A percentile compares a stretch with the other conserved stretches of the same genome.
Evolutionary conservation across 1,140 invertebrate species (phyloP).

Genomic region (Stegodyphus mimosarum): DNA sequence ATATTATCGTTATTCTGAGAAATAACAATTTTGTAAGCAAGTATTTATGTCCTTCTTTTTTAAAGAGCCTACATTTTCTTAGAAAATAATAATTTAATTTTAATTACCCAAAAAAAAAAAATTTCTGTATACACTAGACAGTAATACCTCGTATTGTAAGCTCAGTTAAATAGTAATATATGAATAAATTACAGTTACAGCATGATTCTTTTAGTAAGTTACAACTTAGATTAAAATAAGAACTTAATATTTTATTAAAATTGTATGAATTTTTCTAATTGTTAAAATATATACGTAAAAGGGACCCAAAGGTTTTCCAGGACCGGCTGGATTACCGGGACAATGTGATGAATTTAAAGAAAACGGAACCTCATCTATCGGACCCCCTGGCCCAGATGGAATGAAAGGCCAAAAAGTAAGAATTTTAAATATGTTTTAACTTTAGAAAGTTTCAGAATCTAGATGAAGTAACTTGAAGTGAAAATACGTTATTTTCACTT

Average conservation of each 20-base stretch:
- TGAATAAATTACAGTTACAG: neutral
- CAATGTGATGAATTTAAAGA: slow-evolving; percentile 44
- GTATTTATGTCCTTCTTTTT: no score
- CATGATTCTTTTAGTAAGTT: neutral
- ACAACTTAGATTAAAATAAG: neutral
- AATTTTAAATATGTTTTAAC: neutral
- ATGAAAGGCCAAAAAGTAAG: slow-evolving; percentile 65
- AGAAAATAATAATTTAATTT: no score
- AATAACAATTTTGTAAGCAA: no score
- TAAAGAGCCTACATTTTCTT: no score
- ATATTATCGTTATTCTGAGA: no score
- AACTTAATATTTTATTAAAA: neutral
- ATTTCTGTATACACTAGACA: no score
- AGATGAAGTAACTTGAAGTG: neutral
- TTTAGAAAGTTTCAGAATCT: neutral
- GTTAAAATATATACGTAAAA: neutral
- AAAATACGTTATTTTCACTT: neutral
- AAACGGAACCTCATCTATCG: slow-evolving; percentile 55
- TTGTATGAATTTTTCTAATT: neutral
- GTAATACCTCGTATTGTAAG: no score
- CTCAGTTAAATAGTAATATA: no score
- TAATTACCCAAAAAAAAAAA: no score
- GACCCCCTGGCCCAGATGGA: slow-evolving; percentile 66
- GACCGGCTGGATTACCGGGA: slow-evolving; percentile 41
- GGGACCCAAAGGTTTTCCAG: slow-evolving; percentile 53